A percentile compares a stretch with the other conserved stretches of the same genome.
These are phyloP conservation scores for Todus mexicanus DNA, from an alignment of 2,797 vertebrate genomes.

Conservation along the genomic window DNA sequence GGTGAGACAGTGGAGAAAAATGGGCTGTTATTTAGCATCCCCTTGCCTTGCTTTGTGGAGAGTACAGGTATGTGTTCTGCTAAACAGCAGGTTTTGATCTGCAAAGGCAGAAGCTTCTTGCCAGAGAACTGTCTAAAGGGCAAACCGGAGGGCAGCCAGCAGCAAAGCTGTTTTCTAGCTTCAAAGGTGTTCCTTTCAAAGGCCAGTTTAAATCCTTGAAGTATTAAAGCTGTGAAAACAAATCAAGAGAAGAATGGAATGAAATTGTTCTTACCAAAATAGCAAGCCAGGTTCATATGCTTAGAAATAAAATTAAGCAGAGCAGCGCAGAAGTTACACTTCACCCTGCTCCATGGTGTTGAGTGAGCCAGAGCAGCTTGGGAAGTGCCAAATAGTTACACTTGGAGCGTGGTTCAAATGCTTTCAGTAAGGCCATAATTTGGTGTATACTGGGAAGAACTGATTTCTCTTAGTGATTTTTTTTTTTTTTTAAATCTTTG, in stretches of 20 bases:
- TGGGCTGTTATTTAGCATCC: neutral
- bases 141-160: constrained; percentile 1
- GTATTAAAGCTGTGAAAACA: constrained; percentile 37
- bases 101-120: constrained; percentile 16
- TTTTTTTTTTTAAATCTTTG: neutral
- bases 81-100: constrained; percentile 14
- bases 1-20: neutral
- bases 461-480: neutral
- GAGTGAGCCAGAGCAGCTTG: neutral
- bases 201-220: constrained; percentile 1
- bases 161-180: constrained; percentile 2
- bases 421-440: neutral
- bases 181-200: constrained; percentile 38
- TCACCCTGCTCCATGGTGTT: neutral
- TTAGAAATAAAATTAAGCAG: neutral
- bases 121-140: constrained; percentile 21
- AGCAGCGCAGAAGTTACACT: neutral
- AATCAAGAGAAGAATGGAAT: neutral
- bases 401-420: neutral
- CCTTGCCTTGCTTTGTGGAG: neutral
- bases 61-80: neutral
- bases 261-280: neutral
- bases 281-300: neutral
- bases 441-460: neutral
- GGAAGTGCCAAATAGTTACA: neutral